Percentiles rank a stretch among this genome's conserved stretches.
phyloP scores from a whole-genome alignment of 2,797 vertebrate species.

The Spondyliosoma cantharus region DNA sequence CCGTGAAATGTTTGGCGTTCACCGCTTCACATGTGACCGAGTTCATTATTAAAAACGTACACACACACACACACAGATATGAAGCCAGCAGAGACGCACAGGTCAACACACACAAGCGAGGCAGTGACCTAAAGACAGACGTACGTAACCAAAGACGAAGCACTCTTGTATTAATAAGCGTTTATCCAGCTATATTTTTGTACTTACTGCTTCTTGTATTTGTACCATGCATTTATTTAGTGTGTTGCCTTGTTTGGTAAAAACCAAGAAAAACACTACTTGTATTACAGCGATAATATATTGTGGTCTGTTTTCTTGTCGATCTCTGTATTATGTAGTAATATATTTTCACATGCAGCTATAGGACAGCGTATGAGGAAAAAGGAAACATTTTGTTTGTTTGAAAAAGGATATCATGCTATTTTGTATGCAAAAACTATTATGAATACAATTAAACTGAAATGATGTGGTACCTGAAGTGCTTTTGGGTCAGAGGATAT shows the following conservation, averaged over 20 bases:
- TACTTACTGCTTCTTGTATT: constrained; percentile 80
- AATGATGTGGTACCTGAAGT: constrained; percentile 76
- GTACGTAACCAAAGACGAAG: constrained; percentile 81
- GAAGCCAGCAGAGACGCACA: constrained; percentile 2
- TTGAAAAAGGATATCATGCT: constrained; percentile 75
- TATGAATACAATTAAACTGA: constrained; percentile 81
- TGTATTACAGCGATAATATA: constrained; percentile 86
- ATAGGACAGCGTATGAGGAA: constrained; percentile 76
- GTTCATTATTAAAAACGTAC: neutral
- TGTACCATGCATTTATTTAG: constrained; percentile 74
- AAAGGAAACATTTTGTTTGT: constrained; percentile 72
- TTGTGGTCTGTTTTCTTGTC: constrained; percentile 79
- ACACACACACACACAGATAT: constrained; percentile 10
- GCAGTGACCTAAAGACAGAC: constrained; percentile 50
- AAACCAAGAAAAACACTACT: constrained; percentile 72
- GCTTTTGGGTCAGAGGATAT: neutral
- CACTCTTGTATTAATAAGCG: constrained; percentile 81
- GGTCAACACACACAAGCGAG: constrained; percentile 15
- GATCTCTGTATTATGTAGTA: constrained; percentile 85
- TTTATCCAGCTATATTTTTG: constrained; percentile 83
- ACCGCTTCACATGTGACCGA: constrained; percentile 15
- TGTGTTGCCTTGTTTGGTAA: constrained; percentile 66
- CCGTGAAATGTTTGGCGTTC: constrained; percentile 25
- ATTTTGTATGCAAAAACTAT: constrained; percentile 83
- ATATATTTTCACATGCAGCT: constrained; percentile 90